Base-by-base conservation (phyloP, 2,797 vertebrate species). In the Leptatherina wallacei region DNA sequence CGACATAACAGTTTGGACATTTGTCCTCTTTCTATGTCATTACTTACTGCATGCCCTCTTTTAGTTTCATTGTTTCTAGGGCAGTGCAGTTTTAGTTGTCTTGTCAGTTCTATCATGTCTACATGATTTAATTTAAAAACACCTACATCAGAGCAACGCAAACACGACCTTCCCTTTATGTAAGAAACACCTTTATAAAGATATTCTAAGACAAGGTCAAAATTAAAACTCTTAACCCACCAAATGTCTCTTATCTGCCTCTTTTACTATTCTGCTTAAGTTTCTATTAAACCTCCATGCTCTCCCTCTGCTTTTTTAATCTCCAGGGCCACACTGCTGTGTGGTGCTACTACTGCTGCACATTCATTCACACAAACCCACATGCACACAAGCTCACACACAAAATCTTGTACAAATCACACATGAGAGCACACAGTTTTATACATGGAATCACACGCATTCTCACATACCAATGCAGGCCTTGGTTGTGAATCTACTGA, bases 221-320 rank as follows among this genome's bases (percentile, higher is more conserved):
- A 77, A 76, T 85, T 47, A 84, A 88, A 81, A 83, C 71, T 86
- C 56, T 51, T 52, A 74, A 85, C 69, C 78, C 80, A 80, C 65
- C 60, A 74, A 78, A 74, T 0, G 58, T 75, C 69, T 83, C 77
- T 85, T 90, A 87, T 89, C 83, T 75, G 29, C 51, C 36, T 71
- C 64, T 76, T 81, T 72, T 76, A 54, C 82, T 77, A 40, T 62
- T 11, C 76, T 61, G 67, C 84, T 85, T 81, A 82, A 73, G 78
- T 89, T 89, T 90, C 82, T 83, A 85, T 88, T 88, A 85, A 89
- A 92, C 82, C 81, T 81, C 85, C 52, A 77, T 73, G 76, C 86
- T 87, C 84, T 83, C 75, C 74, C 65, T 79, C 63, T 62, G 72
- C 85, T 78, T 84, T 75, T 27, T 73, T 90, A 83, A 88, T 89